Evolutionary conservation across 2,797 vertebrate species (phyloP).

Genomic region (Emydoidea blandingii): DNA sequence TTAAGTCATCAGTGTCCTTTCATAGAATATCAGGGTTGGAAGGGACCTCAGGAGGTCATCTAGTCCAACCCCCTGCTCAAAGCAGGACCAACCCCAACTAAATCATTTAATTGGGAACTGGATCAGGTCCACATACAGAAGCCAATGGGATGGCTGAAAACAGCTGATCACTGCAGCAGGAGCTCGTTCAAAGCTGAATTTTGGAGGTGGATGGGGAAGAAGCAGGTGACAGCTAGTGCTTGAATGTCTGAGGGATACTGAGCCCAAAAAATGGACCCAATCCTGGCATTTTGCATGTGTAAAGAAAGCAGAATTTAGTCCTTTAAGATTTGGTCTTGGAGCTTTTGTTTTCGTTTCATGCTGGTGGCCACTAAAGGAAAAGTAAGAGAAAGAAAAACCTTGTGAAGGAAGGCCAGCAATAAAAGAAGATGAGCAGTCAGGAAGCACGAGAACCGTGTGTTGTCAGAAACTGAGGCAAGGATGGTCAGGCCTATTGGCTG

Average conservation of each 20-base stretch:
- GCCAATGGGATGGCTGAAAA: neutral
- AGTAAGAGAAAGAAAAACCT: neutral
- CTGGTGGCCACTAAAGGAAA: neutral
- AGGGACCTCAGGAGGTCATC: too few relatives aligned
- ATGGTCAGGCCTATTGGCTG: neutral
- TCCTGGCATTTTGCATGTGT: neutral
- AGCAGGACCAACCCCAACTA: too few relatives aligned
- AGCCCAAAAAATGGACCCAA: neutral
- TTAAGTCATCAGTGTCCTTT: neutral
- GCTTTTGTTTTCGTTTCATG: neutral
- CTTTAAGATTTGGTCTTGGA: neutral
- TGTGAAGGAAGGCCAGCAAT: neutral
- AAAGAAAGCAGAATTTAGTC: fast-evolving
- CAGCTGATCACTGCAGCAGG: neutral
- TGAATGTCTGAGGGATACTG: neutral
- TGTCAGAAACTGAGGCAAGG: neutral
- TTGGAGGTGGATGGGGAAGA: neutral
- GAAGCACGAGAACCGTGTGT: neutral
- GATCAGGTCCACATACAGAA: neutral
- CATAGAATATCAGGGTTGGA: too few relatives aligned
- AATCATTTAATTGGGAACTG: too few relatives aligned
- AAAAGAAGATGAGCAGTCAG: neutral
- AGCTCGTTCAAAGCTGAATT: neutral
- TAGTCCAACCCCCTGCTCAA: too few relatives aligned
- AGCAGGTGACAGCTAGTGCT: neutral